Percentiles rank a stretch among this genome's conserved stretches.
phyloP scores from a whole-genome alignment of 2,888 invertebrate genomes.

The Leptinotarsa rubiginosa region DNA sequence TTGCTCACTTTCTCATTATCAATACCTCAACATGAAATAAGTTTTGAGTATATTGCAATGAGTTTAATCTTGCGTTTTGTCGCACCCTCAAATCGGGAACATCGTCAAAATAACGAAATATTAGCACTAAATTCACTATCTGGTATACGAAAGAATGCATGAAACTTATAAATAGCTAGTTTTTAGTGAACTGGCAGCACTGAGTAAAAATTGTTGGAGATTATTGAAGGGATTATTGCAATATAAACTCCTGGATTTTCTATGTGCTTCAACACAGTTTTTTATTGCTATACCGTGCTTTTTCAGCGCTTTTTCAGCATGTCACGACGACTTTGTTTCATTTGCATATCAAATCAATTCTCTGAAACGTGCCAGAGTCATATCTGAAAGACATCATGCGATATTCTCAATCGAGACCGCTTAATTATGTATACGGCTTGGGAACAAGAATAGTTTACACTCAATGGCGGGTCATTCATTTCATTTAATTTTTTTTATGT shows the following conservation, averaged over 20 bases:
- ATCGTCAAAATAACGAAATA: too few species aligned
- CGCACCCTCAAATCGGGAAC: too few species aligned
- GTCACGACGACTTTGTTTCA: slow-evolving; percentile 38
- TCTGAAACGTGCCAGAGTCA: slow-evolving; percentile 38
- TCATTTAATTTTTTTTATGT: neutral
- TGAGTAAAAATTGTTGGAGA: too few species aligned
- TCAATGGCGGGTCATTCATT: neutral
- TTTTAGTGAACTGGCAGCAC: too few species aligned
- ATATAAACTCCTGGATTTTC: neutral
- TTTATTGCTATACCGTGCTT: neutral
- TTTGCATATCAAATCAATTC: slow-evolving; percentile 42
- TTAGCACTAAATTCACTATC: too few species aligned
- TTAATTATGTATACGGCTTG: slow-evolving; percentile 32
- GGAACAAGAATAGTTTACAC: slow-evolving; percentile 16
- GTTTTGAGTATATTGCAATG: too few species aligned
- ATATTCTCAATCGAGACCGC: slow-evolving; percentile 36
- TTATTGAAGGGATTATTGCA: too few species aligned
- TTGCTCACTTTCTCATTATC: too few species aligned
- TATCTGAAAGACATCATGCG: slow-evolving; percentile 35
- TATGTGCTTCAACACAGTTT: neutral
- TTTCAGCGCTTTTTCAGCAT: neutral
- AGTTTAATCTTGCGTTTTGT: too few species aligned
- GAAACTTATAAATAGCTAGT: too few species aligned
- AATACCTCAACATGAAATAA: too few species aligned
- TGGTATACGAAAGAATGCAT: too few species aligned